Evolutionary conservation across 2,113 vertebrate species (phyloP).

Genomic region (Zingel zingel): DNA sequence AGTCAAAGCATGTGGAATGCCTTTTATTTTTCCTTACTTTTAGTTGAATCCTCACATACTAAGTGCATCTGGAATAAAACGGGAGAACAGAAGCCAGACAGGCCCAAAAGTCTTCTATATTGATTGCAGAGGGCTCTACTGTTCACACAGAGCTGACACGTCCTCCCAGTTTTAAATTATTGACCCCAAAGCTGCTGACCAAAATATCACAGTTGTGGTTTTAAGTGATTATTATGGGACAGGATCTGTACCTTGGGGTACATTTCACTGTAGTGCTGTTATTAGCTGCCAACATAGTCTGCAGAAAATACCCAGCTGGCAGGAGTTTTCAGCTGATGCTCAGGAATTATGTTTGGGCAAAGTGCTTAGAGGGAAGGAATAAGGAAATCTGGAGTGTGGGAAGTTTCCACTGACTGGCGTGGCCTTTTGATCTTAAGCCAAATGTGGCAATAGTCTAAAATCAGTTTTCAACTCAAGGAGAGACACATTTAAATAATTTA

Average conservation of each 20-base stretch:
- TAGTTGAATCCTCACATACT: neutral
- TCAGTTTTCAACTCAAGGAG: neutral
- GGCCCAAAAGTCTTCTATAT: neutral
- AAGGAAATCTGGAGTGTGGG: neutral
- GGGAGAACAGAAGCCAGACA: neutral
- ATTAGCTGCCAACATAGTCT: conserved; percentile 37
- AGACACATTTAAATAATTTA: neutral
- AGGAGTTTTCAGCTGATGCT: conserved; percentile 53
- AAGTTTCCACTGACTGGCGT: conserved; percentile 14
- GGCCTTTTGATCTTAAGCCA: conserved; percentile 1
- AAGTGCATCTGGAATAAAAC: neutral
- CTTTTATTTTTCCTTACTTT: conserved; percentile 13
- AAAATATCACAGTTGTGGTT: conserved; percentile 34
- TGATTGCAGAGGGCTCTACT: conserved; percentile 1
- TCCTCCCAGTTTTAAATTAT: conserved; percentile 26
- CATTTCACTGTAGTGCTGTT: conserved; percentile 40
- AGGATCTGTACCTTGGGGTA: conserved; percentile 28
- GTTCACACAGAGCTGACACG: conserved; percentile 3
- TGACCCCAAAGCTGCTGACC: conserved; percentile 58
- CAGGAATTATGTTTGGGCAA: conserved; percentile 29
- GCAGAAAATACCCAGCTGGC: conserved; percentile 45
- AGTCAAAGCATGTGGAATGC: neutral
- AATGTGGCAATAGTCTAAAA: neutral
- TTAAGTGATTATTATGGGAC: conserved; percentile 54
- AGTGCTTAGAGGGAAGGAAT: conserved; percentile 45